phyloP scores from a whole-genome alignment of 2,113 vertebrate species.

The Macaca fascicularis region DNA sequence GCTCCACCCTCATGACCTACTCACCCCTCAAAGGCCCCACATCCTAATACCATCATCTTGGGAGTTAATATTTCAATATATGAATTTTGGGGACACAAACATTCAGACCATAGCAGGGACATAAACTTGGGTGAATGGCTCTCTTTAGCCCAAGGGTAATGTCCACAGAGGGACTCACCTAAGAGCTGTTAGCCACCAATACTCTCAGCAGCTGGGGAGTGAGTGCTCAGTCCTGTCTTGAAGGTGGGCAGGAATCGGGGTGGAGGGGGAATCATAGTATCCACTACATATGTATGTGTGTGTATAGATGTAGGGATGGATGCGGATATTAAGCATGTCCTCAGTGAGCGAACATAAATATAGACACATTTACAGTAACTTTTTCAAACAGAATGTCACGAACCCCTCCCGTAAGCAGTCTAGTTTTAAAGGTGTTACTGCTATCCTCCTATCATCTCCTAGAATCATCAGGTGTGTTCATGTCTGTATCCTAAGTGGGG shows the following conservation, averaged over 20 bases:
- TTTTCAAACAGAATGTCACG: not conserved
- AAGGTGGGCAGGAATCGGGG: not conserved
- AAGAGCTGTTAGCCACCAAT: not conserved
- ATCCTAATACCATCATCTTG: not conserved
- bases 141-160: too few species aligned
- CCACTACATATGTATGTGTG: too few species aligned
- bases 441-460: not conserved
- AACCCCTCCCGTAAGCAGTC: not conserved
- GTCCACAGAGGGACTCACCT: too few species aligned
- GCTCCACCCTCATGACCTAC: not conserved
- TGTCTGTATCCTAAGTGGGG: too few species aligned
- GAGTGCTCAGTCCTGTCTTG: not conserved
- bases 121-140: not conserved
- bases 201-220: not conserved
- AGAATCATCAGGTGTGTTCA: not conserved
- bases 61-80: not conserved
- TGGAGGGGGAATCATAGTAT: not conserved
- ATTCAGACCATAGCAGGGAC: not conserved
- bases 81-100: not conserved
- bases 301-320: accelerated
- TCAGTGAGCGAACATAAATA: not conserved
- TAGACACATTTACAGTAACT: not conserved
- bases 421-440: not conserved
- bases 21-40: not conserved
- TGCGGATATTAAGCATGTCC: not conserved